These are phyloP conservation scores for Homalodisca vitripennis DNA, from an alignment of 1,140 invertebrate genomes.

Conservation along the genomic window DNA sequence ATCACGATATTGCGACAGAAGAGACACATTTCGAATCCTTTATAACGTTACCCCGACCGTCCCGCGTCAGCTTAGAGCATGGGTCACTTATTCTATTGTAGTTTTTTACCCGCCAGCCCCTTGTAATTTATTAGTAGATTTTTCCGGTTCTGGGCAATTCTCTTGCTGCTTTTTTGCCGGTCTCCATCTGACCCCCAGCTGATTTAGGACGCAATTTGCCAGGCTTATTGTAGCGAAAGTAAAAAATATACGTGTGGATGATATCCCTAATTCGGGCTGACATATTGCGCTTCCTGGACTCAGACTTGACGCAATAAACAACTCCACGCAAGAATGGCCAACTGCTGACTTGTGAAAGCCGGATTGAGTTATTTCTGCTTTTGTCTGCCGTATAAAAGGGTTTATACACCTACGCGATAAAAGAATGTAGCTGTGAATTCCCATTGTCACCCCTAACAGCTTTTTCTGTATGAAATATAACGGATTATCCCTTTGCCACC, in stretches of 20 bases:
- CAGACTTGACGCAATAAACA: neutral
- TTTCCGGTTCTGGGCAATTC: slow-evolving; percentile 19
- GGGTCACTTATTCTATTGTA: slow-evolving; percentile 28
- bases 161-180: slow-evolving; percentile 2
- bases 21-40: no score
- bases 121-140: slow-evolving; percentile 32
- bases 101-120: slow-evolving; percentile 21
- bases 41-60: neutral
- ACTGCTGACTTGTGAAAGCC: neutral
- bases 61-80: neutral
- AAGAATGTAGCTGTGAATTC: neutral
- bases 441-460: neutral
- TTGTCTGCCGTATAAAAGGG: neutral
- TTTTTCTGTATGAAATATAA: slow-evolving; percentile 21
- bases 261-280: neutral
- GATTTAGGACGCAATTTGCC: slow-evolving; percentile 24
- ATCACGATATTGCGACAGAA: no score
- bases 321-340: neutral
- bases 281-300: neutral
- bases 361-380: no score
- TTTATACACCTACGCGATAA: slow-evolving; percentile 5
- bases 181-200: neutral
- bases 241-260: slow-evolving; percentile 17
- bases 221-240: slow-evolving; percentile 24
- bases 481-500: neutral